Evolutionary conservation across 2,888 invertebrate genomes (phyloP).

Genomic region (Ectobius pallidus): DNA sequence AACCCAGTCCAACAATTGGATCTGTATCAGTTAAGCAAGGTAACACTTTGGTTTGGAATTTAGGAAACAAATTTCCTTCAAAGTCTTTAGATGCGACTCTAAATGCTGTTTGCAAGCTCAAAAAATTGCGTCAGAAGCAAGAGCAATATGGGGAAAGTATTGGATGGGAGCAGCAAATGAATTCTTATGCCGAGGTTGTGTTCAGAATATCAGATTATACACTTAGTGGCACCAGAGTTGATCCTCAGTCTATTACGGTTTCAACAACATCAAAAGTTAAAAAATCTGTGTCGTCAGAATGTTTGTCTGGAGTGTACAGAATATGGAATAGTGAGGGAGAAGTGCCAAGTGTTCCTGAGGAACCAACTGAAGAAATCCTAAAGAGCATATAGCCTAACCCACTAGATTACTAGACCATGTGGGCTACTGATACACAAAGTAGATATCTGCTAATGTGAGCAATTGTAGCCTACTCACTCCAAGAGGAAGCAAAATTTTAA

Average conservation of each 20-base stretch:
- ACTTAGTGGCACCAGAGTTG: constrained; percentile 21
- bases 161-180: background rate
- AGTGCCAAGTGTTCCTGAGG: background rate
- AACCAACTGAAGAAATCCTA: constrained; percentile 1
- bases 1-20: constrained; percentile 21
- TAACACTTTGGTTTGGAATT: constrained; percentile 23
- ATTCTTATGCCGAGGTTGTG: constrained; percentile 24
- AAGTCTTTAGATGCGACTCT: constrained; percentile 17
- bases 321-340: constrained; percentile 25
- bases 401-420: no score
- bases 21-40: background rate
- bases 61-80: constrained; percentile 31
- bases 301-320: constrained; percentile 14
- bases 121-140: background rate
- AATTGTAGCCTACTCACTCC: no score
- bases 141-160: background rate
- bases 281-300: constrained; percentile 9
- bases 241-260: constrained; percentile 25
- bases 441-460: no score
- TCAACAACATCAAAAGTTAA: constrained; percentile 27
- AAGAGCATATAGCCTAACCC: no score
- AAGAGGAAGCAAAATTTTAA: no score
- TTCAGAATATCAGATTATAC: constrained; percentile 28
- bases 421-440: no score
- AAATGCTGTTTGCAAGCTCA: constrained; percentile 10